These are phyloP conservation scores for Diplolepis rosae DNA, from an alignment of 2,888 invertebrate genomes.

Conservation along the genomic window DNA sequence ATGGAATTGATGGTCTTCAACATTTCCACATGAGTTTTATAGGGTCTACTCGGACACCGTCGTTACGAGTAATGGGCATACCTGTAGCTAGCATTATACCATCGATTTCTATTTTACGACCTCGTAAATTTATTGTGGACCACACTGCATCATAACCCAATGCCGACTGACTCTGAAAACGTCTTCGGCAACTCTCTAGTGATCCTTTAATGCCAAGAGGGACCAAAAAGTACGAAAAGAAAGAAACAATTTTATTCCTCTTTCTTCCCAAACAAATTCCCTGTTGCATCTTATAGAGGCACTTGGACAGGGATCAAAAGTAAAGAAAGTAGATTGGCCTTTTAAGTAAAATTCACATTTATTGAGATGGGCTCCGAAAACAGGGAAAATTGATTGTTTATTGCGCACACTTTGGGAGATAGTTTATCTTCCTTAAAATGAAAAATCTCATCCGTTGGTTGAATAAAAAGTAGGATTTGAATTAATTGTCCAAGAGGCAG, in stretches of 20 bases:
- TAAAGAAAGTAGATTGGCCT: constrained; percentile 3
- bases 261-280: background rate
- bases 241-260: background rate
- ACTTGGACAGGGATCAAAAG: background rate
- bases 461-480: too few relatives aligned
- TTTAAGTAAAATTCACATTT: constrained; percentile 6
- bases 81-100: background rate
- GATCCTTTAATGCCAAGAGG: background rate
- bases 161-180: background rate
- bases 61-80: background rate
- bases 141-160: constrained; percentile 7
- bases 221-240: background rate
- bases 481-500: too few relatives aligned
- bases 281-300: constrained; percentile 6
- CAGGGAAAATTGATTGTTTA: constrained; percentile 5
- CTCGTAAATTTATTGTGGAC: constrained; percentile 10
- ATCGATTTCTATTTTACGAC: constrained; percentile 1
- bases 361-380: constrained; percentile 1
- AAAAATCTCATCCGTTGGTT: background rate
- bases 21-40: background rate
- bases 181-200: background rate
- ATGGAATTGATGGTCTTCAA: background rate
- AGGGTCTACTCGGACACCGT: background rate
- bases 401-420: background rate
- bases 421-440: background rate